Base-by-base conservation (phyloP, 1,140 invertebrate species). In the Drosophila pallidifrons region DNA sequence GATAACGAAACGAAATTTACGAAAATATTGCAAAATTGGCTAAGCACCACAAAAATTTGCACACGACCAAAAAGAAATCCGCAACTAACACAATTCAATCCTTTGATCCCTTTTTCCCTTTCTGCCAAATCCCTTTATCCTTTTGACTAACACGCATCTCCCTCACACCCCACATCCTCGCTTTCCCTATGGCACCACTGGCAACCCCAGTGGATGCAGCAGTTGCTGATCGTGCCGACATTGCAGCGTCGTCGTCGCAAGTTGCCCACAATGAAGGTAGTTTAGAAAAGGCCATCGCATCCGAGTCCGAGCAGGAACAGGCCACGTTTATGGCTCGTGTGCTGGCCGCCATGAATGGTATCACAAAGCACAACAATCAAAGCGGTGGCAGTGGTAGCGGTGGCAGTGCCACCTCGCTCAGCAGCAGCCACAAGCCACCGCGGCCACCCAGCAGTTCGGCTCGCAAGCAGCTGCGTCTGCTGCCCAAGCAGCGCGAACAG, bases 401-500 rank as follows among this genome's bases (percentile, higher is more conserved):
- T 32, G 60, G 51, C 30, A 88, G 85, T 45, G 71, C 55, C 15
- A 85, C 85, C 41, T 88, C 85, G 13, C 25, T 88, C 15, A 38
- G 60, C 60, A 85, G 73, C 54, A 85, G 73, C 54, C 82, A 70
- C 25, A 85, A 77, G n/a, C 85, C 85, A 5, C 86, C 85, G 1
- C 85, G 81, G n/a, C 85, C 85, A 13, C 85, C 85, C 2, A 72
- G 67, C 6, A 89, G 87, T 8, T 81, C 83, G 55, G 77, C 80
- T 11, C 81, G 91, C 25, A 92, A 92, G 13, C 91, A 91, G 64
- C 51, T 89, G 1, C 85, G 78, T 2, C 70, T 83, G 46, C 46
- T 92, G 47, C 83, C 90, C 15, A 91, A 91, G 55, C 82, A 87
- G 57, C 81, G 91, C 3, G 91, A 92, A 28, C 87, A 85, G 58